phyloP scores from a whole-genome alignment of 2,113 vertebrate genomes.

The Oncorhynchus keta region DNA sequence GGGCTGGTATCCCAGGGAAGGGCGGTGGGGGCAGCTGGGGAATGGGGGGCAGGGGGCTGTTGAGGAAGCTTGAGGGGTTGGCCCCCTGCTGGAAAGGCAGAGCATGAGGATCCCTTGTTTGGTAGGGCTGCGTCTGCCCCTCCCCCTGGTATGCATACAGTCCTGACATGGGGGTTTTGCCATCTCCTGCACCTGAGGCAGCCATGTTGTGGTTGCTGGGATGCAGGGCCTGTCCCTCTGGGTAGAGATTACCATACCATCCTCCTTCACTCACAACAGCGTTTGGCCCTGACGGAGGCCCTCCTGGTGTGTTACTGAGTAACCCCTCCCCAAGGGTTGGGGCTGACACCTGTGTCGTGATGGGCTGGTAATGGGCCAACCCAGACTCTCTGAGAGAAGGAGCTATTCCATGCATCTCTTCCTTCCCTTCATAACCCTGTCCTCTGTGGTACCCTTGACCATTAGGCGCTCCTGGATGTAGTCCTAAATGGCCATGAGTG shows the following conservation, averaged over 20 bases:
- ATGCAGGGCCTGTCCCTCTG: constrained; percentile 45
- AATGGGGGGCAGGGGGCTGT: constrained; percentile 63
- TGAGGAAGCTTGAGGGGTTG: constrained; percentile 46
- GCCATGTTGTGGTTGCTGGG: constrained; percentile 37
- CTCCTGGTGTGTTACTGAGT: constrained; percentile 47
- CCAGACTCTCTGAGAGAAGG: not conserved
- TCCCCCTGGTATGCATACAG: constrained; percentile 49
- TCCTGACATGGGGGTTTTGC: constrained; percentile 21
- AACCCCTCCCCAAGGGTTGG: constrained; percentile 78
- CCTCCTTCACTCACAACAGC: constrained; percentile 22
- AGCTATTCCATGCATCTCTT: constrained; percentile 17
- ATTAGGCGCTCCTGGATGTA: constrained; percentile 45
- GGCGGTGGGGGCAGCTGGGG: constrained; percentile 67
- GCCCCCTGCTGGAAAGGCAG: constrained; percentile 29
- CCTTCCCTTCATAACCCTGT: constrained; percentile 25
- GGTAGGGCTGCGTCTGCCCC: constrained; percentile 12
- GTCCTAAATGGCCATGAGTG: constrained; percentile 17
- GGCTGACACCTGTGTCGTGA: constrained; percentile 78
- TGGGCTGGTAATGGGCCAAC: constrained; percentile 77
- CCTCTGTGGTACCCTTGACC: constrained; percentile 57
- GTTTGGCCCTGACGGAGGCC: constrained; percentile 50
- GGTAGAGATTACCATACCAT: constrained; percentile 65
- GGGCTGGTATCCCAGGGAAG: constrained; percentile 65
- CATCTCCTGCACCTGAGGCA: constrained; percentile 28
- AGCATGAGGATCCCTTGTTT: constrained; percentile 27